Evolutionary conservation across 2,113 vertebrate genomes (phyloP).

Genomic region (Falcunculus frontatus): DNA sequence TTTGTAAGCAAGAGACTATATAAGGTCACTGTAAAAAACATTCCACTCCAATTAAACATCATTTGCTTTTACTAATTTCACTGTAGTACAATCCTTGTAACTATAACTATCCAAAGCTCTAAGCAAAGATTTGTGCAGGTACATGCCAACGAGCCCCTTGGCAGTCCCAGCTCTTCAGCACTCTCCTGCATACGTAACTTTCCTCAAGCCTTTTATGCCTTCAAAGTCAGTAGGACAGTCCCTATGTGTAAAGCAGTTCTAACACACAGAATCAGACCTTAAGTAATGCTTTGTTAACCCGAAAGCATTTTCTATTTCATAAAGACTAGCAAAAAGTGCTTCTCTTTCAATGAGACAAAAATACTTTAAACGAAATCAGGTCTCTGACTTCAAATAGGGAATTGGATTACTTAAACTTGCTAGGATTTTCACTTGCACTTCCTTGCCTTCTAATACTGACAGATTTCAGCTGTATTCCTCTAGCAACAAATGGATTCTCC

Average conservation of each 20-base stretch:
- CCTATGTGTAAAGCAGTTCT: not conserved
- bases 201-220: not conserved
- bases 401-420: not conserved
- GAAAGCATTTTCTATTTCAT: not conserved
- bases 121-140: not conserved
- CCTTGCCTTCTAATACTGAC: not conserved
- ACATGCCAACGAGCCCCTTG: not conserved
- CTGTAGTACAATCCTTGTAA: not conserved
- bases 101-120: not conserved
- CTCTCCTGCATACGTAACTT: not conserved
- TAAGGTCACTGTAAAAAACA: not conserved
- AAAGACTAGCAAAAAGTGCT: not conserved
- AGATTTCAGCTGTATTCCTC: not conserved
- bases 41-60: not conserved
- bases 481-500: not conserved
- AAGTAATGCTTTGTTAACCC: not conserved
- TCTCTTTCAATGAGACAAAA: not conserved
- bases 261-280: not conserved
- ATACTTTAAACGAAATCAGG: not conserved
- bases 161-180: not conserved
- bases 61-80: not conserved
- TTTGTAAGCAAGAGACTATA: not conserved
- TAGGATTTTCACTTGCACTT: not conserved
- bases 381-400: not conserved
- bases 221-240: not conserved